A percentile compares a stretch with the other conserved stretches of the same genome.
These are phyloP conservation scores for Pedionomus torquatus DNA, from an alignment of 2,113 vertebrate species.

Conservation along the genomic window DNA sequence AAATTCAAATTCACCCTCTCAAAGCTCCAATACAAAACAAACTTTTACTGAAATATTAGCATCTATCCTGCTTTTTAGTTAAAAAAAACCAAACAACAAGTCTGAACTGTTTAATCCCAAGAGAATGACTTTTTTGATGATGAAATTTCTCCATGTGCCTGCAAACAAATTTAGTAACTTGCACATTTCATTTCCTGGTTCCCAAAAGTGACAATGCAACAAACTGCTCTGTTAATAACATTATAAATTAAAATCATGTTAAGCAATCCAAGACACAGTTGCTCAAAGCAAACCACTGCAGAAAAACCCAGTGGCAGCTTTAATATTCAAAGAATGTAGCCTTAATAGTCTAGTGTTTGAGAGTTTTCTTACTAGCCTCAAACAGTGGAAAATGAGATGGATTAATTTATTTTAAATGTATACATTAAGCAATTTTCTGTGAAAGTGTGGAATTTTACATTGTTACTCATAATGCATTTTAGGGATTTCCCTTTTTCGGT, in stretches of 20 bases:
- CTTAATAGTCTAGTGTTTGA: background rate
- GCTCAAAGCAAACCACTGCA: background rate
- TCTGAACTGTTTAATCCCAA: background rate
- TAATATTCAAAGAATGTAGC: background rate
- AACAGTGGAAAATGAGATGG: background rate
- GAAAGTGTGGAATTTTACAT: constrained; percentile 5
- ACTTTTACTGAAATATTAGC: background rate
- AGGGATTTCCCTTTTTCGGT: background rate
- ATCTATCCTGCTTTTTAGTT: background rate
- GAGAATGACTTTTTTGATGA: background rate
- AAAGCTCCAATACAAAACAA: background rate
- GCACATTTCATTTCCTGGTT: background rate
- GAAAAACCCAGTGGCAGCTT: constrained; percentile 2
- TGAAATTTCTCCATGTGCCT: background rate
- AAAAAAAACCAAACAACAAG: background rate
- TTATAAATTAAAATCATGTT: background rate
- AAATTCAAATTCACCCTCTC: background rate
- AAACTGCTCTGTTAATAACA: background rate
- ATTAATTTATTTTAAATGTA: background rate
- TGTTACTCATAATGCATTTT: background rate
- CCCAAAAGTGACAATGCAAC: constrained; percentile 18
- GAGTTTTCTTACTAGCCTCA: constrained; percentile 24
- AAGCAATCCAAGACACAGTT: background rate
- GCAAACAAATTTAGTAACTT: constrained; percentile 2
- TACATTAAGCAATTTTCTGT: constrained; percentile 5